A percentile compares a stretch with the other conserved stretches of the same genome.
Evolutionary conservation across 2,797 vertebrate genomes (phyloP).

Genomic region (Octomys mimax): DNA sequence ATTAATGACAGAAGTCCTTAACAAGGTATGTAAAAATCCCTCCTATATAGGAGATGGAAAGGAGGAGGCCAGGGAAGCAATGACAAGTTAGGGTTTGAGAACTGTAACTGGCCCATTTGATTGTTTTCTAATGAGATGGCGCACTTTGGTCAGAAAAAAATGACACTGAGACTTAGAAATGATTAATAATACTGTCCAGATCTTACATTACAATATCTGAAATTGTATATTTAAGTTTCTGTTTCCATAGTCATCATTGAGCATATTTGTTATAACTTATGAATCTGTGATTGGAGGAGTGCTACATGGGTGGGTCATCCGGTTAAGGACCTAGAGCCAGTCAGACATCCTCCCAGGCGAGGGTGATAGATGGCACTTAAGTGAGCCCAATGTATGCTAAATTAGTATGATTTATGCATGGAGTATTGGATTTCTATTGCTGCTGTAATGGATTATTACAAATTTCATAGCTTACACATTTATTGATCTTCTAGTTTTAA

Average conservation of each 20-base stretch:
- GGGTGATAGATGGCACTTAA: not conserved
- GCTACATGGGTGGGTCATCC: not conserved
- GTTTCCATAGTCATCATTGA: conserved; percentile 38
- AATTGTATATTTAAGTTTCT: not conserved
- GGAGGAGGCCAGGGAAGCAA: not conserved
- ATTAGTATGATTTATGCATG: not conserved
- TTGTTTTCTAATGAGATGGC: conserved; percentile 44
- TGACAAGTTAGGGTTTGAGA: not conserved
- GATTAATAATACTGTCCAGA: not conserved
- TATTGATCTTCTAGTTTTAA: not conserved
- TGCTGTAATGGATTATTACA: not conserved
- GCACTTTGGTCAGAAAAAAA: conserved; percentile 7
- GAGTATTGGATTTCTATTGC: not conserved
- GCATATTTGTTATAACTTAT: not conserved
- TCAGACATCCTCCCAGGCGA: not conserved
- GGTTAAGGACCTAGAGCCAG: not conserved
- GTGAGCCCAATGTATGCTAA: not conserved
- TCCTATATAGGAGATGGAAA: not conserved
- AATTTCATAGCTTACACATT: not conserved
- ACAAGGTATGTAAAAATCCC: not conserved
- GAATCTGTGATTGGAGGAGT: not conserved
- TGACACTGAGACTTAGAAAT: conserved; percentile 38
- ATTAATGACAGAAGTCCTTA: conserved; percentile 13
- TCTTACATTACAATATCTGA: not conserved
- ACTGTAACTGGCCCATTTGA: not conserved